These are phyloP conservation scores for Acrobasis suavella DNA, from an alignment of 2,888 invertebrate genomes.

Conservation along the genomic window DNA sequence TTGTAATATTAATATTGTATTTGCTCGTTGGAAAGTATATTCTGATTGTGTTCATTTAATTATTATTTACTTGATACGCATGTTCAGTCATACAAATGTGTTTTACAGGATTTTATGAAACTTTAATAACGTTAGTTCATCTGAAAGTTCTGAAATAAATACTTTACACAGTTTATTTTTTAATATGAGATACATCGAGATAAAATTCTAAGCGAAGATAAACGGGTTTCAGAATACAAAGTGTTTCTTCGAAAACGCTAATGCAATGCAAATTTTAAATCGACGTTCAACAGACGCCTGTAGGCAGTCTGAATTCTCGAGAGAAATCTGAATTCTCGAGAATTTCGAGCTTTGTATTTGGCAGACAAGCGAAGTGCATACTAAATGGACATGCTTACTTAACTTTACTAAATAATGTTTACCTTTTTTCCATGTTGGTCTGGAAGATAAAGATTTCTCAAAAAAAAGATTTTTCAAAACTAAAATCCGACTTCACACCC, in stretches of 20 bases:
- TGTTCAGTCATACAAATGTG: too few relatives aligned
- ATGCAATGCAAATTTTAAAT: slow-evolving; percentile 5
- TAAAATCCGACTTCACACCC: too few relatives aligned
- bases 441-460: too few relatives aligned
- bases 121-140: too few relatives aligned
- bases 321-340: not conserved
- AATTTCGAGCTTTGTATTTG: not conserved
- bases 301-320: not conserved
- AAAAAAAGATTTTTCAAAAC: too few relatives aligned
- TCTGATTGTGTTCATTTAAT: not conserved
- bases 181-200: not conserved
- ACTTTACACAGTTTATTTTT: too few relatives aligned
- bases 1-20: slow-evolving; percentile 1
- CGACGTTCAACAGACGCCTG: not conserved
- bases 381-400: too few relatives aligned
- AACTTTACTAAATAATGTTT: too few relatives aligned
- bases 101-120: too few relatives aligned
- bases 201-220: not conserved
- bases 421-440: too few relatives aligned
- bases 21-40: not conserved
- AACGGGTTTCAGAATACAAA: not conserved
- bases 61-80: not conserved
- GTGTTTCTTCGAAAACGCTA: not conserved
- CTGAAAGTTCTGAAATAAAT: too few relatives aligned
- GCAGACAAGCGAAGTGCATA: not conserved